A percentile compares a stretch with the other conserved stretches of the same genome.
Conservation (phyloP, 2,113 vertebrate species). For the Ellobius talpinus region DNA sequence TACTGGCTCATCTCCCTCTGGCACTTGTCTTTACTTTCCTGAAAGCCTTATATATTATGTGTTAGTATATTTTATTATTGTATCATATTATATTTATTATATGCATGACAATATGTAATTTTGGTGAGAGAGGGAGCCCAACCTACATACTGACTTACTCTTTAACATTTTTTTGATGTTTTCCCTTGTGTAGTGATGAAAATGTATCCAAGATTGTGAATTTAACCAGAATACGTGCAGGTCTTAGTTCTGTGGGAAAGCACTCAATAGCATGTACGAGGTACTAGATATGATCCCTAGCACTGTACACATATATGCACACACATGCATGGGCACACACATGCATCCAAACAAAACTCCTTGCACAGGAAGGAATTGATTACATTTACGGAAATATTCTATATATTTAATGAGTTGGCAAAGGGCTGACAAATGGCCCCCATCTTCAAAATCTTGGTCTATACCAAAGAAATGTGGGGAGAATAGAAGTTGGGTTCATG, state of each 20-base stretch:
- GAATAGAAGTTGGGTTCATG: neutral
- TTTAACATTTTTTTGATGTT: no score
- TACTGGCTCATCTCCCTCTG: neutral
- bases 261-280: neutral
- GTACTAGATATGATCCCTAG: neutral
- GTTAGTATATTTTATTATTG: neutral
- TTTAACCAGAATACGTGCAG: neutral
- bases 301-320: rapidly evolving
- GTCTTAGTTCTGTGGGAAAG: neutral
- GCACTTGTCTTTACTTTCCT: rapidly evolving
- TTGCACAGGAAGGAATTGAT: neutral
- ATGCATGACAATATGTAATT: neutral
- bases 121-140: neutral
- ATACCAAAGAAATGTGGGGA: neutral
- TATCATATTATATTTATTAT: no score
- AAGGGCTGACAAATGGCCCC: neutral
- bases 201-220: rapidly evolving
- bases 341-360: neutral
- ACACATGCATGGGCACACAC: neutral
- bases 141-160: neutral
- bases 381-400: neutral
- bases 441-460: neutral
- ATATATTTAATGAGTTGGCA: neutral
- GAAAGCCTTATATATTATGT: no score
- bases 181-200: neutral